Evolutionary conservation across 1,140 invertebrate genomes (phyloP).

Genomic region (Magallana ariakensis): DNA sequence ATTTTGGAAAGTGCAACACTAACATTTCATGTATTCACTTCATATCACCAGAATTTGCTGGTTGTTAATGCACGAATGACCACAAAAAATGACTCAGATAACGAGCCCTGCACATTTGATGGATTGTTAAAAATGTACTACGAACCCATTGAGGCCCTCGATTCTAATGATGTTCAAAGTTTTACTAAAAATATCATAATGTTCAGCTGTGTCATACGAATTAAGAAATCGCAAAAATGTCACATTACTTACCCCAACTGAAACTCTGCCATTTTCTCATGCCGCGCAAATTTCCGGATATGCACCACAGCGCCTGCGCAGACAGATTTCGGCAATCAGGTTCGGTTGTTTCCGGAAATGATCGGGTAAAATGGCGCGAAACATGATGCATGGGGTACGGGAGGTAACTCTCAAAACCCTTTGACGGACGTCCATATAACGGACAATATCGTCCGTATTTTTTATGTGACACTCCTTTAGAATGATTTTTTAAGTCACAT

Average conservation of each 20-base stretch:
- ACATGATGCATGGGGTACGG: conserved; percentile 7
- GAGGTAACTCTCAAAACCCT: background rate
- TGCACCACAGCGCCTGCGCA: conserved; percentile 2
- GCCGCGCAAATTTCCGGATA: background rate
- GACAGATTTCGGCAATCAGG: conserved; percentile 1
- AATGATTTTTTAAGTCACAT: no score
- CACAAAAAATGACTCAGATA: background rate
- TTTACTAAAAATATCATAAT: conserved; percentile 3
- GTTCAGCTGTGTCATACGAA: background rate
- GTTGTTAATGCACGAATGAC: background rate
- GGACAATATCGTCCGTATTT: background rate
- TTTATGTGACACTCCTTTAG: background rate
- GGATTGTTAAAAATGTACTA: background rate
- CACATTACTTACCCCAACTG: background rate
- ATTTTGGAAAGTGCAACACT: no score
- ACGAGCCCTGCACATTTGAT: conserved; percentile 4
- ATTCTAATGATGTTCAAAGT: background rate
- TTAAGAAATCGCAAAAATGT: conserved; percentile 1
- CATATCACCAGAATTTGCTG: no score
- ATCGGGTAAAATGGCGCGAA: conserved; percentile 4
- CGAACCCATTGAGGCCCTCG: background rate
- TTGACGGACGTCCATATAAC: conserved; percentile 5
- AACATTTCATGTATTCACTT: no score
- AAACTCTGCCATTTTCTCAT: conserved; percentile 5
- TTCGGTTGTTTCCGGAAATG: conserved; percentile 4